Evolutionary conservation across 2,113 vertebrate species (phyloP).

Genomic region (Leiothrix lutea): DNA sequence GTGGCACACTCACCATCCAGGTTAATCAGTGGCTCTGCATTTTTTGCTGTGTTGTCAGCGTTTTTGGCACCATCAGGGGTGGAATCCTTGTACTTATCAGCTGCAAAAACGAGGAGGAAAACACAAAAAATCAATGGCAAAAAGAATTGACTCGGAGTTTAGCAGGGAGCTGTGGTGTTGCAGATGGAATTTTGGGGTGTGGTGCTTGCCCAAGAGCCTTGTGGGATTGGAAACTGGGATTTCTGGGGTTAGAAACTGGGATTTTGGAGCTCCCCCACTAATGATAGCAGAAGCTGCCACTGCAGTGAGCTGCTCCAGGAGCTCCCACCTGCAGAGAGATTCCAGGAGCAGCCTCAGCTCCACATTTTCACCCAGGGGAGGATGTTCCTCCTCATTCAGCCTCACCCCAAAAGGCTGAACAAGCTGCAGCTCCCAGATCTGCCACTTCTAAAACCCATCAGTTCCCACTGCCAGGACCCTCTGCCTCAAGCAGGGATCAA

Average conservation of each 20-base stretch:
- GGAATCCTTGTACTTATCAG: constrained; percentile 92
- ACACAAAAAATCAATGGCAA: rapidly evolving
- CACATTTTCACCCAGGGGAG: rapidly evolving
- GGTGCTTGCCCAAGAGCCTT: background rate
- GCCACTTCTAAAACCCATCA: background rate
- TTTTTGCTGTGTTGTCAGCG: constrained; percentile 77
- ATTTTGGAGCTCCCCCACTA: background rate
- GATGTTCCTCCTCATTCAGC: background rate
- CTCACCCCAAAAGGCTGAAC: background rate
- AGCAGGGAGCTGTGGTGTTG: background rate
- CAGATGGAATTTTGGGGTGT: background rate
- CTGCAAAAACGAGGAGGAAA: constrained; percentile 69
- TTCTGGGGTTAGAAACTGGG: background rate
- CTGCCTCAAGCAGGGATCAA: background rate
- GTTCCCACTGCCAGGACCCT: background rate
- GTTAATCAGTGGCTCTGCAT: constrained; percentile 86
- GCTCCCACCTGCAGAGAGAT: background rate
- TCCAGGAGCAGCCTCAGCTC: background rate
- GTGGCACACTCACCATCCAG: constrained; percentile 84
- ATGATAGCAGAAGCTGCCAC: background rate
- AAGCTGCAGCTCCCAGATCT: background rate
- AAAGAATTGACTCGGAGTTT: rapidly evolving
- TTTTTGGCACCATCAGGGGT: constrained; percentile 78
- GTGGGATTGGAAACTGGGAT: background rate
- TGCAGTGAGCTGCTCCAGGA: background rate